Evolutionary conservation across 2,797 vertebrate species (phyloP), one percentile per base, ranked within the genome.

Genomic region (Buphagus erythrorhynchus): DNA sequence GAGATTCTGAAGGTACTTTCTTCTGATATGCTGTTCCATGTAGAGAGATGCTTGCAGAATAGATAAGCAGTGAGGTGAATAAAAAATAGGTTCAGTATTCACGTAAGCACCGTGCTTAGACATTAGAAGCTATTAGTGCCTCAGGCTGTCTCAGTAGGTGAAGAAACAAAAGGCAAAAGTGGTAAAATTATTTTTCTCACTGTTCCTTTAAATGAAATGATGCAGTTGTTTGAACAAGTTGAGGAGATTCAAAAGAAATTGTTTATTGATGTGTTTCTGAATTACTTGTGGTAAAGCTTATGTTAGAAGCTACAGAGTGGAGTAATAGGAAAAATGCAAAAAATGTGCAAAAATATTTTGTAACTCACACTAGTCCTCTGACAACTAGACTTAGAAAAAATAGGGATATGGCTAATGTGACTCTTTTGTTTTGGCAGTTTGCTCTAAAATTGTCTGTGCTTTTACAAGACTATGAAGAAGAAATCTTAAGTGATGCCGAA

Each of bases 61-160:
- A 57, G 26, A 24, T 54, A 20, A 1, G 2, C 38, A 65, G 16
- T 52, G 46, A 82, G 31, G 11, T 25, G 51, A 36, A 43, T 66
- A 21, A 87, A 68, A 45, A 35, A 6, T 13, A 38, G 5, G 2
- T 76, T 77, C 19, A 26, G 13, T 43, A 29, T 68, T 58, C 13
- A 5, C 1, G 1, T 36, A 46, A 33, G 5, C 24, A 36, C 2
- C 1, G 4, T 67, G 10, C 10, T 76, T 83, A 40, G 17, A 51
- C 17, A 7, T n/a, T 28, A 46, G 51, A 62, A 74, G 19, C 1
- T 2, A 3, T 58, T 48, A 77, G 26, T 71, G 21, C 16, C 24
- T 49, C 52, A 59, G 22, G 13, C 14, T 66, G 29, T 55, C 5
- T 7, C 2, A 3, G 5, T 29, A 62, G 11, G 9, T 75, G 52